These are phyloP conservation scores for Diaperis boleti DNA, from an alignment of 2,888 invertebrate species.

Conservation along the genomic window DNA sequence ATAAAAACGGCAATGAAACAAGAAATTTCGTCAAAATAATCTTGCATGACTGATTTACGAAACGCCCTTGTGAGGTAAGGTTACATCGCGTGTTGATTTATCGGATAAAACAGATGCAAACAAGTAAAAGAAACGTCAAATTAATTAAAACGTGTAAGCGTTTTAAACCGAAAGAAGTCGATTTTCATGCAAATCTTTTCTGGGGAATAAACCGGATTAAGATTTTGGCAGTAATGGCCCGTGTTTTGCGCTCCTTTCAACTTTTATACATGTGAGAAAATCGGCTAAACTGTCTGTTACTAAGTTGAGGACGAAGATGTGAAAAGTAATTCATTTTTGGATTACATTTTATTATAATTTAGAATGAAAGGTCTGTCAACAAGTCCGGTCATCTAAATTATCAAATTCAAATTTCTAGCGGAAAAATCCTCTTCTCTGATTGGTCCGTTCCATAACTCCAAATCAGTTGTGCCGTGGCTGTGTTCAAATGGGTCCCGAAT, in stretches of 20 bases:
- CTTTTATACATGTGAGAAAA: background rate
- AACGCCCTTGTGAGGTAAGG: background rate
- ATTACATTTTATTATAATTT: no score
- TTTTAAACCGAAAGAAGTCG: slow-evolving; percentile 11
- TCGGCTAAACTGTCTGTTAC: no score
- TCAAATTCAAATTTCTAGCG: no score
- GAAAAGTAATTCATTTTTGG: no score
- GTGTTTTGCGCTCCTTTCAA: slow-evolving; percentile 1
- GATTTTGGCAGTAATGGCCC: background rate
- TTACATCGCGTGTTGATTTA: slow-evolving; percentile 14
- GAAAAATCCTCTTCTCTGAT: no score
- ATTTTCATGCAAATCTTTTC: slow-evolving; percentile 10
- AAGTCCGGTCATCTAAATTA: no score
- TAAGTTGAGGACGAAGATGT: no score
- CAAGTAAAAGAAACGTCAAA: slow-evolving; percentile 14
- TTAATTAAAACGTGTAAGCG: slow-evolving; percentile 20
- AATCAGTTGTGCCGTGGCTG: no score
- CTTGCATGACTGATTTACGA: slow-evolving; percentile 7
- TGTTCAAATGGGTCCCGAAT: no score
- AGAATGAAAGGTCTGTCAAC: no score
- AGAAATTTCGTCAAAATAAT: slow-evolving; percentile 9
- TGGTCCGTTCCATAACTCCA: no score
- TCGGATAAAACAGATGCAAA: background rate
- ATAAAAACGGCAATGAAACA: slow-evolving; percentile 6
- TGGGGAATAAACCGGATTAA: slow-evolving; percentile 1